phyloP scores from a whole-genome alignment of 2,113 vertebrate genomes.

The Cryptomyrus ogoouensis region DNA sequence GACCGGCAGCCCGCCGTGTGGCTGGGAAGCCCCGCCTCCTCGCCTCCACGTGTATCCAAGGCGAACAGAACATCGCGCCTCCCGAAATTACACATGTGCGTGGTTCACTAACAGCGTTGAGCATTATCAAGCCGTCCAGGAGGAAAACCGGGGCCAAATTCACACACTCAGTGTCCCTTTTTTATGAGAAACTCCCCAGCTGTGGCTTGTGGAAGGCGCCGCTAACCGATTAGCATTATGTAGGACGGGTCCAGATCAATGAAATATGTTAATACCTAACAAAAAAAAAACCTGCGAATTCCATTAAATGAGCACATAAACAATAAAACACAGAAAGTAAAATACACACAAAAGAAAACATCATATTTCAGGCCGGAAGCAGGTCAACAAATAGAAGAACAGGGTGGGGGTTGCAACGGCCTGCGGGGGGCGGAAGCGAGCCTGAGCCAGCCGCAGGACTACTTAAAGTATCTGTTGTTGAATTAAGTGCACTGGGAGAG shows the following conservation, averaged over 20 bases:
- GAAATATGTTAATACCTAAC: not conserved
- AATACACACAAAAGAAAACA: not conserved
- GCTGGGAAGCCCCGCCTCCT: slow-evolving; percentile 24
- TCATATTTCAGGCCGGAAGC: not conserved
- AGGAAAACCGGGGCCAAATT: not conserved
- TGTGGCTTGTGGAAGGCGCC: not conserved
- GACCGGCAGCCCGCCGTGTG: not conserved
- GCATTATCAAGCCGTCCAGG: slow-evolving; percentile 54
- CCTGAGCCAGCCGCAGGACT: slow-evolving; percentile 65
- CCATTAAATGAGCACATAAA: not conserved
- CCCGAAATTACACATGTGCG: slow-evolving; percentile 56
- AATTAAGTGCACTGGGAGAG: slow-evolving; percentile 71
- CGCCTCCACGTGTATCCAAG: not conserved
- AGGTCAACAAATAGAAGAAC: not conserved
- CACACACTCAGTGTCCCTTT: not conserved
- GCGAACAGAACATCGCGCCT: slow-evolving; percentile 15
- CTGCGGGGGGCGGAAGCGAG: slow-evolving; percentile 45
- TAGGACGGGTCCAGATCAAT: not conserved
- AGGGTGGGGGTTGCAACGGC: slow-evolving; percentile 15
- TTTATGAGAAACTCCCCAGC: not conserved
- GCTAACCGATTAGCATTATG: not conserved
- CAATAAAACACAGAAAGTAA: not conserved
- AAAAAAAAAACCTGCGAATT: not conserved
- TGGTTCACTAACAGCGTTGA: slow-evolving; percentile 61
- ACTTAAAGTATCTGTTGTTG: slow-evolving; percentile 75